A percentile compares a stretch with the other conserved stretches of the same genome.
phyloP scores from a whole-genome alignment of 2,888 invertebrate species.

The Halictus quadricinctus region DNA sequence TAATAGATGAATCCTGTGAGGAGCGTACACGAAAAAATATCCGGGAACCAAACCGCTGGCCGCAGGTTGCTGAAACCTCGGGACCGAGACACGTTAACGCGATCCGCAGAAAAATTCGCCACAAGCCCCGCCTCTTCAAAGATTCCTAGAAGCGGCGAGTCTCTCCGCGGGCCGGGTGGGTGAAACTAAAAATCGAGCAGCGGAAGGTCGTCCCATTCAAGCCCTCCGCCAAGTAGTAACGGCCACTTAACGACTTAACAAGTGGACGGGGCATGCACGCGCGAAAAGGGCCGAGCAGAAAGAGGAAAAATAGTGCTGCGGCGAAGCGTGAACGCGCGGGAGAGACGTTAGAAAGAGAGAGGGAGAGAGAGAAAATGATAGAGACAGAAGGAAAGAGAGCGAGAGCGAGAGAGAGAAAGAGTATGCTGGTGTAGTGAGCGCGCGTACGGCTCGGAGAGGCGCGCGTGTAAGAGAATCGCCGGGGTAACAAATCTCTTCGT shows the following conservation, averaged over 20 bases:
- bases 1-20: neutral
- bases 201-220: slow-evolving; percentile 10
- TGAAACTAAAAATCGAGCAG: slow-evolving; percentile 7
- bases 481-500: slow-evolving; percentile 69
- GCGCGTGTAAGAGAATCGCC: slow-evolving; percentile 63
- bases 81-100: neutral
- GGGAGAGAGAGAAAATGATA: neutral
- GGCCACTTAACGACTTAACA: slow-evolving; percentile 59
- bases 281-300: slow-evolving; percentile 25
- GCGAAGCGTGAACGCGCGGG: neutral
- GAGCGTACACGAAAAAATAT: neutral
- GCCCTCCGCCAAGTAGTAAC: slow-evolving; percentile 38
- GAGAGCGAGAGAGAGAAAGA: neutral
- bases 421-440: slow-evolving; percentile 25
- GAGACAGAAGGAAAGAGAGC: neutral
- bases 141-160: slow-evolving; percentile 6
- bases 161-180: neutral
- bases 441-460: slow-evolving; percentile 41
- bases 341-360: neutral
- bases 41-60: neutral
- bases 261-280: slow-evolving; percentile 39
- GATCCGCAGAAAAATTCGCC: neutral
- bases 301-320: slow-evolving; percentile 26
- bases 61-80: neutral
- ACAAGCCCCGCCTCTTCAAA: neutral